These are phyloP conservation scores for Heteromormyrus szaboi DNA, from an alignment of 2,797 vertebrate genomes.

Conservation along the genomic window DNA sequence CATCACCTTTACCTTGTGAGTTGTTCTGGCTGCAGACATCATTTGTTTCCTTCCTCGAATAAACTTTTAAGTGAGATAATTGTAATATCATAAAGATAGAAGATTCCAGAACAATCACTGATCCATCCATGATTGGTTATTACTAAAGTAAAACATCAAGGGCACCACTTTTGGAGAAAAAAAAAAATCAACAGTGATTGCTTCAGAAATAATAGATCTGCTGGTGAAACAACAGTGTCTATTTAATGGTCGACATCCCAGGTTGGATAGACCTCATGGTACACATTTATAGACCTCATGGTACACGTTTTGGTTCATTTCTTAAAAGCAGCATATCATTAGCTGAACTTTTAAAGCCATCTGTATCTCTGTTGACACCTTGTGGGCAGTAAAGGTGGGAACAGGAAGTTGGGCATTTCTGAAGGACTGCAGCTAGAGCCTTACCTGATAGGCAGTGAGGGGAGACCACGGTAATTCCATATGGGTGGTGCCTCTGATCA, in stretches of 20 bases:
- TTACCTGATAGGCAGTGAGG: slow-evolving; percentile 69
- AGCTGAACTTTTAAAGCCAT: background rate
- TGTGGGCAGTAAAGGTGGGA: background rate
- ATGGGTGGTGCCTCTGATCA: slow-evolving; percentile 66
- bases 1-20: background rate
- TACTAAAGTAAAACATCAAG: background rate
- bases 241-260: background rate
- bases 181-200: background rate
- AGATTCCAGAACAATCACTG: background rate
- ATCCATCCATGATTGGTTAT: background rate
- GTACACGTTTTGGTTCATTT: background rate
- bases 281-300: background rate
- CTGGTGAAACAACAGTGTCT: background rate
- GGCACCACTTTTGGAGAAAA: too few species aligned
- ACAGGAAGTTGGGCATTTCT: background rate
- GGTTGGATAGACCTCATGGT: background rate
- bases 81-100: background rate
- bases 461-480: slow-evolving; percentile 66
- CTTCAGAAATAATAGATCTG: background rate
- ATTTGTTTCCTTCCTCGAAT: background rate
- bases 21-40: background rate
- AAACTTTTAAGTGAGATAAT: background rate
- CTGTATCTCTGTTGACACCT: background rate
- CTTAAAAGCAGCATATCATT: background rate
- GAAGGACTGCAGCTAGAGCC: background rate